Evolutionary conservation across 2,797 vertebrate species (phyloP).

Genomic region (Argyrosomus regius): DNA sequence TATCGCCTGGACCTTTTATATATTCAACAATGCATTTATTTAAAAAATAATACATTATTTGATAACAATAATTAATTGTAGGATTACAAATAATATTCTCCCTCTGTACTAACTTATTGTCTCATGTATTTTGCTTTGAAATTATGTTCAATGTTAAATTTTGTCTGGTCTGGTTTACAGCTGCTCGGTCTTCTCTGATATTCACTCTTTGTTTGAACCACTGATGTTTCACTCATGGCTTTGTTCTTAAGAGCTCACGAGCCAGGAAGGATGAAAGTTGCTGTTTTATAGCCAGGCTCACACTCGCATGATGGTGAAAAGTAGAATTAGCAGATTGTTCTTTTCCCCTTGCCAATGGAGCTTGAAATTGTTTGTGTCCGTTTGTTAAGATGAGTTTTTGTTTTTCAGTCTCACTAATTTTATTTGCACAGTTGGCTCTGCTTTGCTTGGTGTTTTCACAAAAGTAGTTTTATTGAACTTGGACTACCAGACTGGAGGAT

Average conservation of each 20-base stretch:
- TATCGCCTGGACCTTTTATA: not conserved
- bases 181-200: not conserved
- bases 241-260: not conserved
- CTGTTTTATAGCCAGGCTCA: not conserved
- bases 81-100: not conserved
- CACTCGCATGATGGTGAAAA: not conserved
- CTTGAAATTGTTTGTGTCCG: not conserved
- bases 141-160: not conserved
- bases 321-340: not conserved
- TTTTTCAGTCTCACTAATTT: conserved; percentile 8
- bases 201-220: not conserved
- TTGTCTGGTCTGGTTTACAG: not conserved
- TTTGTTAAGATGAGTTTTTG: not conserved
- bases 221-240: not conserved
- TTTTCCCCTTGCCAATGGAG: not conserved
- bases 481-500: not conserved
- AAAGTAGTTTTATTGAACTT: not conserved
- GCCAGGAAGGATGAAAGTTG: not conserved
- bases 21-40: not conserved
- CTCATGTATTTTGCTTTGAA: not conserved
- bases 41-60: not conserved
- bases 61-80: not conserved
- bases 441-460: conserved; percentile 4
- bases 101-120: not conserved
- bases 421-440: not conserved